Evolutionary conservation across 1,140 invertebrate genomes (phyloP).

Genomic region (Cyrtorhinus lividipennis): DNA sequence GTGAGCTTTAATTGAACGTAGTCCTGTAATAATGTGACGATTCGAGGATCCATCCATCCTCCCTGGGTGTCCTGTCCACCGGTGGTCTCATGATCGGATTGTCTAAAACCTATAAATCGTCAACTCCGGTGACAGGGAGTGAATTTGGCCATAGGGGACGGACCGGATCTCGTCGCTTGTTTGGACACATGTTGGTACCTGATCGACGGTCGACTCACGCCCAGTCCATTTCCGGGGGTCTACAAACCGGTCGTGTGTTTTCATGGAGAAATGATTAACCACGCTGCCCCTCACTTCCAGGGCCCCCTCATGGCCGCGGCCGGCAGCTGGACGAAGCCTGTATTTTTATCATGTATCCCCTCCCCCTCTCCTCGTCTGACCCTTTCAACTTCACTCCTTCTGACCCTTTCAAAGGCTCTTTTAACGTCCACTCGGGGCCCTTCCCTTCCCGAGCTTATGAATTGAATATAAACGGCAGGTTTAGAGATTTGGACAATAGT

Average conservation of each 20-base stretch:
- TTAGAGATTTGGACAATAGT: conserved; percentile 3
- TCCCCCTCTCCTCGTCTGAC: background rate
- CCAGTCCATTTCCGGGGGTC: background rate
- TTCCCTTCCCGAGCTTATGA: background rate
- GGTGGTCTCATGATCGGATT: background rate
- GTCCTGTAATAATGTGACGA: no score
- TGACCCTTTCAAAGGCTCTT: no score
- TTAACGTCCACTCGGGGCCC: background rate
- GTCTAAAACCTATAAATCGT: background rate
- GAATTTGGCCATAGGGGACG: no score
- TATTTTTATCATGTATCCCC: background rate
- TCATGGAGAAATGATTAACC: conserved; percentile 12
- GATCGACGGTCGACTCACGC: conserved; percentile 5
- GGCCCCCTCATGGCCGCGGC: background rate
- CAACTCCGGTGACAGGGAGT: background rate
- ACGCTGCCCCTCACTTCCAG: background rate
- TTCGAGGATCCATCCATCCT: no score
- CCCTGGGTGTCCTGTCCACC: no score
- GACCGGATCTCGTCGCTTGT: background rate
- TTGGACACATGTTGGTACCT: conserved; percentile 5
- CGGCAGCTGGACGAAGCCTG: background rate
- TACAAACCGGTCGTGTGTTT: background rate
- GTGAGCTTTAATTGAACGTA: no score
- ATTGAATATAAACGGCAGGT: conserved; percentile 11
- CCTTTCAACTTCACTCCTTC: no score